phyloP scores from a whole-genome alignment of 2,113 vertebrate species.

The Acanthisitta chloris region DNA sequence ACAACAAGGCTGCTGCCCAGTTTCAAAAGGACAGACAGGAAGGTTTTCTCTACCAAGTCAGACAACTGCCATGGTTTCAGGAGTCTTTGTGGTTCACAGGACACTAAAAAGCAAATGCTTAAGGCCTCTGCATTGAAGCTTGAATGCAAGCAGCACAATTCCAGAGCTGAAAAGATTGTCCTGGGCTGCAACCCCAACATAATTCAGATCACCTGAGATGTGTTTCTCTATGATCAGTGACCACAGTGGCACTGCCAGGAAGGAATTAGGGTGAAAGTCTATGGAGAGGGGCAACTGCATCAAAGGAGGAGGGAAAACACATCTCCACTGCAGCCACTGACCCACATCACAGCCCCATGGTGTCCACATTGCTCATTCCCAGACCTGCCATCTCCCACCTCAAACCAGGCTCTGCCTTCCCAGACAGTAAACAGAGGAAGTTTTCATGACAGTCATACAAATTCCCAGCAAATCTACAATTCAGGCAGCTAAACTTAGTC shows the following conservation, averaged over 20 bases:
- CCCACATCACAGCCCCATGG: neutral
- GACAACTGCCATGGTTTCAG: neutral
- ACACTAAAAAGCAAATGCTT: neutral
- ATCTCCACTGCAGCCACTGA: neutral
- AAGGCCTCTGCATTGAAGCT: neutral
- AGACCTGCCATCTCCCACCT: neutral
- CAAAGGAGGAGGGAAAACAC: neutral
- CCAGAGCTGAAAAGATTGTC: neutral
- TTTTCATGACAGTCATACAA: neutral
- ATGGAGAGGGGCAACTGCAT: neutral
- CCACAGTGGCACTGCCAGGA: neutral
- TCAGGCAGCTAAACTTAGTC: neutral
- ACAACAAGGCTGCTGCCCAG: neutral
- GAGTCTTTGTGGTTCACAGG: rapidly evolving
- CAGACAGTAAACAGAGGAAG: neutral
- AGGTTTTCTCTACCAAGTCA: neutral
- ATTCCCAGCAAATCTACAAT: neutral
- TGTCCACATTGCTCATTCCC: neutral
- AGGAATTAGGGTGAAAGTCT: neutral
- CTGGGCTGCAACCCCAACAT: neutral
- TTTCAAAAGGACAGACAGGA: neutral
- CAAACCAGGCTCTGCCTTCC: neutral
- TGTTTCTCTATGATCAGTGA: neutral
- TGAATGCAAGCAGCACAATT: neutral
- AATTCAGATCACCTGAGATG: neutral